Percentiles rank a stretch among this genome's conserved stretches.
These are phyloP conservation scores for Endotricha flammealis DNA, from an alignment of 2,888 invertebrate species.

Conservation along the genomic window DNA sequence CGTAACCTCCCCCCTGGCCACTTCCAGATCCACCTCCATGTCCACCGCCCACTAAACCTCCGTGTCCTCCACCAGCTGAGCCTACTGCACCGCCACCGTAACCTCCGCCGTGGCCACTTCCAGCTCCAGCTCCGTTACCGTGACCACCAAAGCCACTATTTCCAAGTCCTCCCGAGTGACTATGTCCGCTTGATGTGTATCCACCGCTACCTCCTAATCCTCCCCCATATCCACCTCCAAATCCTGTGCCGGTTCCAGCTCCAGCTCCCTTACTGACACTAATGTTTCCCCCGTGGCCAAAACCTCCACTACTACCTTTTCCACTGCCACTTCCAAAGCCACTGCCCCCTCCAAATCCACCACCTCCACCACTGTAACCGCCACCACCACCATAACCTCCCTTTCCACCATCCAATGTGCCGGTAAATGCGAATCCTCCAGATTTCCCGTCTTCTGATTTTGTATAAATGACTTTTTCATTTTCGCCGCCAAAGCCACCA, in stretches of 20 bases:
- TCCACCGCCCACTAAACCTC: constrained; percentile 17
- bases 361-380: constrained; percentile 46
- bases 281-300: constrained; percentile 31
- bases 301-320: constrained; percentile 31
- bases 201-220: constrained; percentile 43
- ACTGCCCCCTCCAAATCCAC: constrained; percentile 41
- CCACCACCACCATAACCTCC: constrained; percentile 65
- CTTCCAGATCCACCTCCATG: constrained; percentile 11
- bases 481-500: constrained; percentile 29
- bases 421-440: constrained; percentile 65
- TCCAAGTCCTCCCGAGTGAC: constrained; percentile 4
- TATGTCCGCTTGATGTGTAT: too few relatives aligned
- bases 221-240: constrained; percentile 17
- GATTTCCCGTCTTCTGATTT: constrained; percentile 65
- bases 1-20: constrained; percentile 15
- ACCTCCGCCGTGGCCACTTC: constrained; percentile 27
- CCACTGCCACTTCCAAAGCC: constrained; percentile 35
- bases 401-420: constrained; percentile 47
- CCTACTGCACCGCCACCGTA: constrained; percentile 16
- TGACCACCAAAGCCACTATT: constrained; percentile 10
- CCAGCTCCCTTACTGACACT: constrained; percentile 33
- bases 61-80: constrained; percentile 20
- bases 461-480: constrained; percentile 50
- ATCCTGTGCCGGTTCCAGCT: constrained; percentile 31
- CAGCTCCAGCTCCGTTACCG: constrained; percentile 12